Percentiles rank a stretch among this genome's conserved stretches.
Conservation (phyloP, 2,797 vertebrate genomes). For the Enteromius fasciolatus region DNA sequence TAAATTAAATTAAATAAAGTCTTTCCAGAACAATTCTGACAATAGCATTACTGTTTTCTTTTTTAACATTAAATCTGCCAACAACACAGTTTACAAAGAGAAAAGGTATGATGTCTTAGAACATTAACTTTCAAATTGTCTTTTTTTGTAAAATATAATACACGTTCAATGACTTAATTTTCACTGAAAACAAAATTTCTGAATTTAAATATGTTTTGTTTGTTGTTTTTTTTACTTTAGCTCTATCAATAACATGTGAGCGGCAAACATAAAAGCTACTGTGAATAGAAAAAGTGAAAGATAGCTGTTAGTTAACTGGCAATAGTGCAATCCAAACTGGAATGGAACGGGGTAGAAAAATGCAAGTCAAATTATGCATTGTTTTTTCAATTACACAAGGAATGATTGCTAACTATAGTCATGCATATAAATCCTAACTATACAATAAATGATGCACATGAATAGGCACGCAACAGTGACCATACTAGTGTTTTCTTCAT, state of each 20-base stretch:
- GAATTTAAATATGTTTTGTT: neutral
- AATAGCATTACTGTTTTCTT: neutral
- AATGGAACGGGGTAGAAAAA: constrained; percentile 19
- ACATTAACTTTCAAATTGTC: neutral
- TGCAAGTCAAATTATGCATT: constrained; percentile 8
- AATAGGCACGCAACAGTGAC: constrained; percentile 10
- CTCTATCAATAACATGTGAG: neutral
- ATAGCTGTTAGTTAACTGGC: neutral
- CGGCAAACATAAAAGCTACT: neutral
- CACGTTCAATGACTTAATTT: neutral
- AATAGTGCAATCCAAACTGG: neutral
- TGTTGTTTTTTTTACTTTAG: neutral
- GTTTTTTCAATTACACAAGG: constrained; percentile 9
- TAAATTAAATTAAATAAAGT: neutral
- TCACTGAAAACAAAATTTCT: neutral
- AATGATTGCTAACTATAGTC: constrained; percentile 16
- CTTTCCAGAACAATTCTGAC: neutral
- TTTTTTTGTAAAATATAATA: neutral
- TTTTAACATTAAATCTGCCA: neutral
- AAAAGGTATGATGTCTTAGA: neutral
- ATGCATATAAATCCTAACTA: constrained; percentile 43
- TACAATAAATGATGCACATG: constrained; percentile 10
- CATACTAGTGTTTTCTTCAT: constrained; percentile 25
- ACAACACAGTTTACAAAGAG: neutral
- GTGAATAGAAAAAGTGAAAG: neutral